Evolutionary conservation across 2,888 invertebrate species (phyloP), one percentile per base, ranked within the genome.

Genomic region (Carabus problematicus): DNA sequence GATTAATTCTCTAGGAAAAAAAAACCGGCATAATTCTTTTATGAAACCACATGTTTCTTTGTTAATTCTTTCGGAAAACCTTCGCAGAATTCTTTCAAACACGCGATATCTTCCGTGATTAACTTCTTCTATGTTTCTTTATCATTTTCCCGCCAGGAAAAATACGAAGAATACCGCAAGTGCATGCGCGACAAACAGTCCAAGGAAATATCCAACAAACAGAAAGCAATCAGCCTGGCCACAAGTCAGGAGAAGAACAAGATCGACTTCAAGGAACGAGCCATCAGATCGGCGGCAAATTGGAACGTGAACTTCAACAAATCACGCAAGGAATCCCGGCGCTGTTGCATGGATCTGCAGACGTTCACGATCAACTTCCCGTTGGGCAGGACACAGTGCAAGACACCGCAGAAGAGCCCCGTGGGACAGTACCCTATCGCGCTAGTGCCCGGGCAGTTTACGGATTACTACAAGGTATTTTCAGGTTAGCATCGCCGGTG

Each of bases 391-490:
- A 76, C 79, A 71, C 79, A 79, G 68, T 75, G 77, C 47, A 80
- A 68, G 43, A 54, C 55, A 12, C 68, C 68, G 14, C 54, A 60
- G 14, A 81, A 82, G 29, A 84, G 83, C 72, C 84, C 83, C 60
- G 82, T 88, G 47, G 88, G 89, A 49, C 81, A 87, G 81, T 99
- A 97, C 85, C 98, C 98, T 16, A 90, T 97, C 71, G 91, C 98
- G 54, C 84, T 99, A 72, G 90, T 99, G 75, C 96, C 97, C 43
- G 98, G 98, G n/a, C 99, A 99, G 84, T 98, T 90, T 84, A 92
- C 93, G 74, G 94, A 97, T 81, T 87, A 88, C 79, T 97, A 92
- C 82, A 89, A 91, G 77, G 81, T 81, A 77, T n/a, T n/a, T n/a
- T n/a, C n/a, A n/a, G n/a, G n/a, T n/a, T n/a, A n/a, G n/a, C n/a